phyloP scores from a whole-genome alignment of 2,797 vertebrate genomes.

The Scomberomorus guttatus region DNA sequence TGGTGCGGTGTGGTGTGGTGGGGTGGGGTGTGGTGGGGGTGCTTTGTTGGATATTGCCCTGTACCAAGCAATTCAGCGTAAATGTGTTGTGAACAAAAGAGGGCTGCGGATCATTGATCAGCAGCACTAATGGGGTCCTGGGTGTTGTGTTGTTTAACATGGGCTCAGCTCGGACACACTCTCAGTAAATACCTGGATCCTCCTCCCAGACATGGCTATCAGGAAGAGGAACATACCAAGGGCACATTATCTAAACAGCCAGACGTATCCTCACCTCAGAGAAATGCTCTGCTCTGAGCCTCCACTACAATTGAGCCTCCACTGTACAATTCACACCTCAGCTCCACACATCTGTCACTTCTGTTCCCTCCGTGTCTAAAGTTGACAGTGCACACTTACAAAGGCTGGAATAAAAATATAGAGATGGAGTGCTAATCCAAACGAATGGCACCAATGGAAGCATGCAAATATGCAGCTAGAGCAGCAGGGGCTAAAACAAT shows the following conservation, averaged over 20 bases:
- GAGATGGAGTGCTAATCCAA: not conserved
- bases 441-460: not conserved
- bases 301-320: too few species aligned
- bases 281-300: not conserved
- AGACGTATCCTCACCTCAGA: not conserved
- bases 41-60: conserved; percentile 34
- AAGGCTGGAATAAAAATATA: not conserved
- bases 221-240: conserved; percentile 7
- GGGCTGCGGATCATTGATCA: conserved; percentile 59
- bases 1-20: not conserved
- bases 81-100: conserved; percentile 59
- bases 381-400: not conserved
- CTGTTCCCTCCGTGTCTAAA: not conserved
- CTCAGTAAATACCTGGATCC: conserved; percentile 15
- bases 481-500: not conserved
- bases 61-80: conserved; percentile 49
- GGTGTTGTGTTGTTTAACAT: conserved; percentile 51
- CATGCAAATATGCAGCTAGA: not conserved
- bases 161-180: not conserved
- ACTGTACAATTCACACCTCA: not conserved
- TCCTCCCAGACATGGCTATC: not conserved
- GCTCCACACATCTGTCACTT: not conserved
- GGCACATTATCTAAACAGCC: conserved; percentile 8
- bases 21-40: not conserved
- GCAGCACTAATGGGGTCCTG: conserved; percentile 55